Base-by-base conservation (phyloP, 2,113 vertebrate genomes). In the Xenopus borealis region DNA sequence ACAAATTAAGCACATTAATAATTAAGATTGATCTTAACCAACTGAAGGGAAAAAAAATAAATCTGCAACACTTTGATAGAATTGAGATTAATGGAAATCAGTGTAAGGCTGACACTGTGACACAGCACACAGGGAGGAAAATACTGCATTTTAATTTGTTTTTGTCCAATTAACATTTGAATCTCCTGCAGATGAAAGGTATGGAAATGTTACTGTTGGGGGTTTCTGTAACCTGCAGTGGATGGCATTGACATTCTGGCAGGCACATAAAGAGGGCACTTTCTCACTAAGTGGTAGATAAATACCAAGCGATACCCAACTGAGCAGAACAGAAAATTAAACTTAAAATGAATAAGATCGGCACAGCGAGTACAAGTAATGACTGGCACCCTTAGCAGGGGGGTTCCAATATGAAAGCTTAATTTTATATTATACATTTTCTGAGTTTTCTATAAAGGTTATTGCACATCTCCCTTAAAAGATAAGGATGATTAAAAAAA, bases 161-260 rank as follows among this genome's bases (percentile, higher is more conserved):
- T 77, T 16, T 77, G 27, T 47, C 74, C 61, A 77, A 77, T 77
- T 77, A 70, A 61, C 61, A 77, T 77, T 67, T 69, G 58, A 77
- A 77, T 64, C 59, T 57, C 16, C n/a, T 55, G 50, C 19, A 70
- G 67, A 77, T 77, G 67, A 77, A 77, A 77, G 59, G 74, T 64
- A 77, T 77, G 74, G 66, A 77, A 77, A 76, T 76, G 66, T 57
- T 66, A 76, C 66, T 63, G 59, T 30, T 64, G 66, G 74, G 47
- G 59, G 14, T 18, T 55, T 63, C 66, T 76, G 30, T 76, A 69
- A 76, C 74, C 67, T 70, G 74, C 59, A 45, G 74, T 18, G 62
- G 47, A 76, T 57, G 12, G 74, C 74, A 70, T 17, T 63, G 59
- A 70, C 74, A 64, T 12, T 64, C 63, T 77, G 74, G 58, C 67